Evolutionary conservation across 2,888 invertebrate species (phyloP).

Genomic region (Dysmachus trigonus): DNA sequence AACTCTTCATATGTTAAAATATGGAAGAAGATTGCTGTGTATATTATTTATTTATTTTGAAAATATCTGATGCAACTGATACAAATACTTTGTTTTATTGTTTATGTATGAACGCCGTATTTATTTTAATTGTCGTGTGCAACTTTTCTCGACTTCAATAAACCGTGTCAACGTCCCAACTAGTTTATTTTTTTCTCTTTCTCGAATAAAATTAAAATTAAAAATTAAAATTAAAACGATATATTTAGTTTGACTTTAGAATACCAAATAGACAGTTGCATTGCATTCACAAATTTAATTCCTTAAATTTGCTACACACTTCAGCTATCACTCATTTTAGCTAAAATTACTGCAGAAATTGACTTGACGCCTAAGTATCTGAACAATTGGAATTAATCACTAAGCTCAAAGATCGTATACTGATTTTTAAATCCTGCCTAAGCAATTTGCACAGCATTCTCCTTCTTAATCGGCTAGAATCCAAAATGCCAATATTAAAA

Average conservation of each 20-base stretch:
- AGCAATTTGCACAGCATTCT: slow-evolving; percentile 10
- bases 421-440: background rate
- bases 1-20: background rate
- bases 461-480: background rate
- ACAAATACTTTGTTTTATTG: no score
- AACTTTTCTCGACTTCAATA: no score
- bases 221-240: no score
- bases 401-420: background rate
- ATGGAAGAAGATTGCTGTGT: background rate
- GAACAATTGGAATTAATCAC: background rate
- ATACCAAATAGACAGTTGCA: background rate
- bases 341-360: no score
- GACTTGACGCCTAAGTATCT: background rate
- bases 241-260: no score
- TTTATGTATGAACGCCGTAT: no score
- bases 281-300: background rate
- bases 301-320: background rate
- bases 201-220: no score
- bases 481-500: background rate
- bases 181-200: no score
- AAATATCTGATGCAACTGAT: no score
- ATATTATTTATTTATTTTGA: no score
- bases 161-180: no score
- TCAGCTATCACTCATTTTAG: background rate
- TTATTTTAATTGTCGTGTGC: no score